Percentiles rank a stretch among this genome's conserved stretches.
phyloP scores from a whole-genome alignment of 2,888 invertebrate genomes.

The Cryptops parisi region DNA sequence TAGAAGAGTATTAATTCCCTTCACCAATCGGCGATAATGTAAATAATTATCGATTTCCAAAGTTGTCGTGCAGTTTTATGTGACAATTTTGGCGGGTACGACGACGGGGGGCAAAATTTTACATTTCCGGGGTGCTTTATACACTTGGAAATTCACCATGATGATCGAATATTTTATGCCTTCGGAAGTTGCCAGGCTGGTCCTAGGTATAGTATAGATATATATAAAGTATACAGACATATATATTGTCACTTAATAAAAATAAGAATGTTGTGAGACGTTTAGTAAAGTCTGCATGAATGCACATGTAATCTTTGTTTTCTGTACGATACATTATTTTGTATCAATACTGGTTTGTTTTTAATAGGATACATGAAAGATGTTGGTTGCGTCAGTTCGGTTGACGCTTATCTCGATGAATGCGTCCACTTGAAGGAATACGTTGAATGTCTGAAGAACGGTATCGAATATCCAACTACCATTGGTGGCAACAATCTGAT shows the following conservation, averaged over 20 bases:
- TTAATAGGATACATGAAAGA: conserved; percentile 7
- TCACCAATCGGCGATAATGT: no score
- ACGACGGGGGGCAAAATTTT: not conserved
- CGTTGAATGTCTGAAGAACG: conserved; percentile 2
- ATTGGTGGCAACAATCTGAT: conserved; percentile 1
- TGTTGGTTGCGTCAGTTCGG: not conserved
- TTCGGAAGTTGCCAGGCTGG: conserved; percentile 4
- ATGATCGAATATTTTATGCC: conserved; percentile 4
- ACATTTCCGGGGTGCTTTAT: not conserved
- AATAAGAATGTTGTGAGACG: no score
- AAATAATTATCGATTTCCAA: no score
- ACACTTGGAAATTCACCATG: not conserved
- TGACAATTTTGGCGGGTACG: not conserved
- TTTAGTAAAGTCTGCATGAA: no score
- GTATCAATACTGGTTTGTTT: no score
- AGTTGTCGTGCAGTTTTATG: no score
- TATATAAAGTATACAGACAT: no score
- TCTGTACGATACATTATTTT: no score
- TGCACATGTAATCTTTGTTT: no score
- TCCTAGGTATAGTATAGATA: conserved; percentile 1
- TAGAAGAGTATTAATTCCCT: no score
- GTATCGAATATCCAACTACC: not conserved
- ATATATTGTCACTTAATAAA: no score
- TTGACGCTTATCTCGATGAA: not conserved
- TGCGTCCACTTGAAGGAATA: conserved; percentile 3